Conservation (phyloP, 2,797 vertebrate genomes). For the Dallia pectoralis region DNA sequence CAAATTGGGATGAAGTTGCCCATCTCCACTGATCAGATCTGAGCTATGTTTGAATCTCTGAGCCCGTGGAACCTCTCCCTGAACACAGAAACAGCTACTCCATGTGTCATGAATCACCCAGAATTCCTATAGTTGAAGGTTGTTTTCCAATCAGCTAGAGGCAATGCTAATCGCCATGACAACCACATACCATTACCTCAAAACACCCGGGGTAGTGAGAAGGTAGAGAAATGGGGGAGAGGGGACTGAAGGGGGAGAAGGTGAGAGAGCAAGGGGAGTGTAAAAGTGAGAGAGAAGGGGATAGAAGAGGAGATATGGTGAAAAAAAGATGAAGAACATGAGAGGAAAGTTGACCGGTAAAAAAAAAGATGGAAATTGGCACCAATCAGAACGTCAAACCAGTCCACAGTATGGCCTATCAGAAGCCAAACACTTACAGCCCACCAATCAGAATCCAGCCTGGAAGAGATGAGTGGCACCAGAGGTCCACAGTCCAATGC, state of each 20-base stretch:
- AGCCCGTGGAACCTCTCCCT: constrained; percentile 8
- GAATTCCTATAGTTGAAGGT: constrained; percentile 76
- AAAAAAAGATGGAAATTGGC: constrained; percentile 48
- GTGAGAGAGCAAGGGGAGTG: constrained; percentile 23
- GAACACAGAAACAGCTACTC: neutral
- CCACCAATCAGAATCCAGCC: constrained; percentile 56
- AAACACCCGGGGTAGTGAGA: constrained; percentile 54
- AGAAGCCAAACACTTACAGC: constrained; percentile 50
- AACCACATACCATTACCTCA: constrained; percentile 74
- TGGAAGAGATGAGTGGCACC: constrained; percentile 55
- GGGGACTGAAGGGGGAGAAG: constrained; percentile 24
- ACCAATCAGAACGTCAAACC: constrained; percentile 50
- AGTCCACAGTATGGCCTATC: constrained; percentile 51
- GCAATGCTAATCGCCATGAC: constrained; percentile 71
- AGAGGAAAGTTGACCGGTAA: constrained; percentile 30
- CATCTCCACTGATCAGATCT: constrained; percentile 33
- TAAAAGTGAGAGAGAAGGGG: constrained; percentile 6
- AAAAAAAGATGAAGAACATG: constrained; percentile 24
- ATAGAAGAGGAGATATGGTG: constrained; percentile 8
- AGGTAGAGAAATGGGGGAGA: constrained; percentile 11
- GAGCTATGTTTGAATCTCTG: constrained; percentile 28
- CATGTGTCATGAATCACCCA: constrained; percentile 64
- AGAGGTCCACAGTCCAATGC: constrained; percentile 11
- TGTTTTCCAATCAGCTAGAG: constrained; percentile 73
- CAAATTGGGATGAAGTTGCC: constrained; percentile 16